phyloP scores from a whole-genome alignment of 2,888 invertebrate genomes.

The Melanchra persicariae region DNA sequence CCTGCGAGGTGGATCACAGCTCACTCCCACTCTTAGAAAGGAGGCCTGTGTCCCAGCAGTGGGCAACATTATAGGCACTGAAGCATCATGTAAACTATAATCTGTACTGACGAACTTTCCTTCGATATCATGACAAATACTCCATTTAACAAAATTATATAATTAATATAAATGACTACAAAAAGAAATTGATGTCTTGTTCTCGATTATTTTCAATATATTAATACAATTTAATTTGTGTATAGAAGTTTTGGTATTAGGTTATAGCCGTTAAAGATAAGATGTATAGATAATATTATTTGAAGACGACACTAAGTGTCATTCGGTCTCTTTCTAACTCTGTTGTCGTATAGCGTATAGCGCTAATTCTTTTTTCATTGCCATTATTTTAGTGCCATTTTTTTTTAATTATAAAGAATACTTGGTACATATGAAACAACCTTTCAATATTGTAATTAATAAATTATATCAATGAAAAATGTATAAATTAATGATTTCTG shows the following conservation, averaged over 20 bases:
- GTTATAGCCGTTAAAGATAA: conserved; percentile 24
- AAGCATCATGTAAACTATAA: background rate
- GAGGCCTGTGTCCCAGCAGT: background rate
- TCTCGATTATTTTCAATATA: conserved; percentile 31
- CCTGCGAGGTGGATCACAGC: too few species aligned
- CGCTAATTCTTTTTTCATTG: background rate
- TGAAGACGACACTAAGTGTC: background rate
- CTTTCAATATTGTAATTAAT: conserved; percentile 10
- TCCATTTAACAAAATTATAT: conserved; percentile 31
- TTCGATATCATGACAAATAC: conserved; percentile 29
- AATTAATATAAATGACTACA: conserved; percentile 37
- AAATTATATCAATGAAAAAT: background rate
- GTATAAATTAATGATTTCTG: conserved; percentile 3
- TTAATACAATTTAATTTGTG: conserved; percentile 40
- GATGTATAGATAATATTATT: conserved; percentile 37
- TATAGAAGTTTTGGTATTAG: conserved; percentile 43
- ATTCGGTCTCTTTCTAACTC: conserved; percentile 3
- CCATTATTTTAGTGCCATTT: background rate
- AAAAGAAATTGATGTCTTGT: conserved; percentile 6
- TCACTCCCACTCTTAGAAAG: background rate
- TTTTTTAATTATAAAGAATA: conserved; percentile 19
- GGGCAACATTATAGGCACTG: background rate
- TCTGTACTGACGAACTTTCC: conserved; percentile 14
- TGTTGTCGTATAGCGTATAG: background rate
- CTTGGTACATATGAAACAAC: conserved; percentile 12